Conservation (phyloP, 2,888 invertebrate species). For the Griposia aprilina region DNA sequence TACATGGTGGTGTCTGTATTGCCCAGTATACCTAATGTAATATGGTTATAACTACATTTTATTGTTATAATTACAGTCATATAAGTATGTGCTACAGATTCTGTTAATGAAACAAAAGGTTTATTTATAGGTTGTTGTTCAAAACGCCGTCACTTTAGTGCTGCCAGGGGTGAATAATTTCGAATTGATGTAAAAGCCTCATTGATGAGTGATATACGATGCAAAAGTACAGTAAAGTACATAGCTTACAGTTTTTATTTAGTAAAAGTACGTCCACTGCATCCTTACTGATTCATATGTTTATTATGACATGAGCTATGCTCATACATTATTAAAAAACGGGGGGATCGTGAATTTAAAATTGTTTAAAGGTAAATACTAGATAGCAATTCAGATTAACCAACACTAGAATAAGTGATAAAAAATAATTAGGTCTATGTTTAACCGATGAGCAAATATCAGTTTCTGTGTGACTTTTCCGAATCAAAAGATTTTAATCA, state of each 20-base stretch:
- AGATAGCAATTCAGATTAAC: background rate
- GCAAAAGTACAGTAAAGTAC: background rate
- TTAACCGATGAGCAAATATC: background rate
- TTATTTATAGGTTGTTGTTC: background rate
- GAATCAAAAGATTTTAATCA: too few relatives aligned
- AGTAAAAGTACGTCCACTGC: background rate
- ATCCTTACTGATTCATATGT: background rate
- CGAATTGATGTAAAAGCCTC: background rate
- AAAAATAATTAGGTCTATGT: background rate
- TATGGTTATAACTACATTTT: background rate
- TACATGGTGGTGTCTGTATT: background rate
- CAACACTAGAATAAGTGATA: too few relatives aligned
- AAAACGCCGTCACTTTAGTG: background rate
- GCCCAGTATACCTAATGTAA: background rate
- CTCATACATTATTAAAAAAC: too few relatives aligned
- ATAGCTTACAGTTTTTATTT: background rate
- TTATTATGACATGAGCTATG: background rate
- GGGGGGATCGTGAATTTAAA: background rate
- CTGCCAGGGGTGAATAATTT: background rate
- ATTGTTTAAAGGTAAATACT: background rate
- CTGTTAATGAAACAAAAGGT: conserved; percentile 1
- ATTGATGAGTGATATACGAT: background rate
- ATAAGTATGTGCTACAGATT: conserved; percentile 2
- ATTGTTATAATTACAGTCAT: background rate
- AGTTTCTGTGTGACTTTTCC: background rate